Conservation (phyloP, 2,797 vertebrate species). For the Chanos chanos region DNA sequence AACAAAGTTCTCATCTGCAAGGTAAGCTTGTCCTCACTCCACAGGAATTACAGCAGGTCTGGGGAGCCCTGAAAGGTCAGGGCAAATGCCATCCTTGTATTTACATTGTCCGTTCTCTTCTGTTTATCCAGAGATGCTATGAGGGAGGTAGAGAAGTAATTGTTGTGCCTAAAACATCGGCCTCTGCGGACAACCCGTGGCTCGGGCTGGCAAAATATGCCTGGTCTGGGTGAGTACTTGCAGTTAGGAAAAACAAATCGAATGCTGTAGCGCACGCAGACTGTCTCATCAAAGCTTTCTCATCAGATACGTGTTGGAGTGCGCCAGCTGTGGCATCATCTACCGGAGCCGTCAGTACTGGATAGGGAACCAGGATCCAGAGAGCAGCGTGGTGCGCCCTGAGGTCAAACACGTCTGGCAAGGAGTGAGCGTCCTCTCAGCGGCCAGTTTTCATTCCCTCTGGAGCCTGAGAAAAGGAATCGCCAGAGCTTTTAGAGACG, state of each 20-base stretch:
- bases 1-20: slow-evolving; percentile 83
- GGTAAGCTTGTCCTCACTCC: slow-evolving; percentile 53
- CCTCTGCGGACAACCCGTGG: slow-evolving; percentile 76
- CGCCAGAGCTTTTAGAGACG: too few species aligned
- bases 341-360: slow-evolving; percentile 83
- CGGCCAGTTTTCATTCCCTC: background rate
- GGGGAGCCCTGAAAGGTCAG: too few species aligned
- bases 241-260: background rate
- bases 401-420: slow-evolving; percentile 81
- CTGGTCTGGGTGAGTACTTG: slow-evolving; percentile 77
- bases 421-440: slow-evolving; percentile 55
- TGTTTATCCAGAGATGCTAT: slow-evolving; percentile 69
- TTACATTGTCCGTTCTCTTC: too few species aligned
- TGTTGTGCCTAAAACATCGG: slow-evolving; percentile 77
- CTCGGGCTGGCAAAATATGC: slow-evolving; percentile 79
- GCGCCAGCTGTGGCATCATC: slow-evolving; percentile 76
- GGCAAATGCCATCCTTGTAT: too few species aligned
- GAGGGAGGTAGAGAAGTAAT: slow-evolving; percentile 77
- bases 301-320: slow-evolving; percentile 77
- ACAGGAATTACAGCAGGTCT: too few species aligned
- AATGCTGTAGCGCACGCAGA: background rate
- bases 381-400: slow-evolving; percentile 72
- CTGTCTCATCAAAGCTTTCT: background rate
- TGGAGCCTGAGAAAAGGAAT: too few species aligned
- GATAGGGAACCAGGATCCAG: slow-evolving; percentile 80